phyloP scores from a whole-genome alignment of 2,113 vertebrate genomes.

The Etheostoma spectabile region DNA sequence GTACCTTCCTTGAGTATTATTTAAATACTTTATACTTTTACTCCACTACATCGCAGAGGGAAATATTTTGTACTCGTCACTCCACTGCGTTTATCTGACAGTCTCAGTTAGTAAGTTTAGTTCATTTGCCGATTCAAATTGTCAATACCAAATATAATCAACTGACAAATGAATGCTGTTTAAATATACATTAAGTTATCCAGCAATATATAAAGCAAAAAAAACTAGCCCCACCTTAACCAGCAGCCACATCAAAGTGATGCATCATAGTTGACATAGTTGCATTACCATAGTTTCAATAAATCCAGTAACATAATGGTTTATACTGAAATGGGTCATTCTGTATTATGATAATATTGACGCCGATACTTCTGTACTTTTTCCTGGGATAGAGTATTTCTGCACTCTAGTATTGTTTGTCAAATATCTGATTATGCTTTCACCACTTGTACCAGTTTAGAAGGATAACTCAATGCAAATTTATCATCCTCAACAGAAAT shows the following conservation, averaged over 20 bases:
- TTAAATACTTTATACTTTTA: not conserved
- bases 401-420: not conserved
- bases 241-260: not conserved
- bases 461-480: not conserved
- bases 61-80: not conserved
- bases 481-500: not conserved
- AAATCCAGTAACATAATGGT: not conserved
- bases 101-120: too few species aligned
- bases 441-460: not conserved
- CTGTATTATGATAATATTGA: not conserved
- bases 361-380: not conserved
- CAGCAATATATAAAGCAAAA: not conserved
- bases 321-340: slow-evolving; percentile 2
- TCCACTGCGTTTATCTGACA: not conserved
- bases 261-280: not conserved
- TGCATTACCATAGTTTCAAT: too few species aligned
- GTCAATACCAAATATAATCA: not conserved
- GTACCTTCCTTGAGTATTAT: not conserved
- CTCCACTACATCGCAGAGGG: not conserved
- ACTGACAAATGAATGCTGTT: not conserved
- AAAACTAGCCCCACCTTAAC: not conserved
- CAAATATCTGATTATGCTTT: not conserved
- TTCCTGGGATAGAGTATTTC: not conserved
- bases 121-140: not conserved
- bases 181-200: not conserved